Base-by-base conservation (phyloP, 2,888 invertebrate genomes). In the Ryuthela nishihirai region DNA sequence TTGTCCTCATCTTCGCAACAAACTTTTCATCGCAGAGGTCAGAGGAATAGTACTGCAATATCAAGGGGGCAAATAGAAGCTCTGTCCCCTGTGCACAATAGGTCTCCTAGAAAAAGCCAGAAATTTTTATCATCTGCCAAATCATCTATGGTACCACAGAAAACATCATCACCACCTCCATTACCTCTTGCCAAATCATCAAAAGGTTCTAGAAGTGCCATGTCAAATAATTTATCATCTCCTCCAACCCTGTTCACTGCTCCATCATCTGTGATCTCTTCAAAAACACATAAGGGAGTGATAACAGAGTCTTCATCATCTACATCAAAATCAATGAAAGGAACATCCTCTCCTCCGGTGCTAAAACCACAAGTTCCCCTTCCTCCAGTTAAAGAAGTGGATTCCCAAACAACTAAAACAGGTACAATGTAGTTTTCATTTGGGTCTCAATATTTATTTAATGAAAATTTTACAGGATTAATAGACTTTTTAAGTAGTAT, bases 331-430 rank as follows among this genome's bases (percentile, higher is more conserved):
- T 47, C 50, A 38, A 21, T n/a, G 15, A 63, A 56, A 50, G 39
- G 35, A 23, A 23, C n/a, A 25, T 55, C 55, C n/a, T n/a, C n/a
- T 23, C 64, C 64, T n/a, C 64, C 64, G 25, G 41, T 64, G 20
- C 40, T 64, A 24, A 64, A 64, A 34, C 64, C 64, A 9, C 64
- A 64, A 29, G 41, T 52, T 40, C 36, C 50, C 12, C 41, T 43
- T 24, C 21, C 36, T n/a, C 15, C 24, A 12, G 10, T 9, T n/a
- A 23, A 36, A 23, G 23, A 25, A n/a, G 9, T 32, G 32, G 45
- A n/a, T n/a, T n/a, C n/a, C n/a, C n/a, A n/a, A n/a, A n/a, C n/a
- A n/a, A n/a, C n/a, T n/a, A n/a, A n/a, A n/a, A n/a, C n/a, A n/a
- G n/a, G n/a, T n/a, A n/a, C n/a, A n/a, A n/a, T n/a, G n/a, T n/a